These are phyloP conservation scores for Gadus chalcogrammus DNA, from an alignment of 2,113 vertebrate species.

Conservation along the genomic window DNA sequence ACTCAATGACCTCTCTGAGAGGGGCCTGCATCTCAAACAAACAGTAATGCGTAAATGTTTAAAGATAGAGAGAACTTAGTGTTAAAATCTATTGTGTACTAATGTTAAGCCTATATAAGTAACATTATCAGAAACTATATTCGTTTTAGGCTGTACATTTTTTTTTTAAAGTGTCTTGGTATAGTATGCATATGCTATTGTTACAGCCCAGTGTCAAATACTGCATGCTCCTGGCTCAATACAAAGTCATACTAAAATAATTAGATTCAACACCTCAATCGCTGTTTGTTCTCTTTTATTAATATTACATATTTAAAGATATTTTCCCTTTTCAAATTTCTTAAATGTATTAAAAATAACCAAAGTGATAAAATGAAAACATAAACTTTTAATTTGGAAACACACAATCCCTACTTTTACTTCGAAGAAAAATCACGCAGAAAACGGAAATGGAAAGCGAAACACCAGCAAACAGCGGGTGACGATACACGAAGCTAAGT, in stretches of 20 bases:
- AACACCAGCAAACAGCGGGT: not conserved
- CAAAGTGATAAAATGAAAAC: too few relatives aligned
- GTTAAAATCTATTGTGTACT: not conserved
- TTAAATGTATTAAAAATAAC: too few relatives aligned
- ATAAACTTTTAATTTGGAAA: too few relatives aligned
- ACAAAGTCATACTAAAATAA: constrained; percentile 6
- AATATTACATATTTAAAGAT: too few relatives aligned
- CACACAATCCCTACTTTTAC: too few relatives aligned
- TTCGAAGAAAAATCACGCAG: too few relatives aligned
- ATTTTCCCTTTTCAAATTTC: too few relatives aligned
- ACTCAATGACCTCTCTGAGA: not conserved
- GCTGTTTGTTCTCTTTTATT: not conserved
- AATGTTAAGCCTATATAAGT: not conserved
- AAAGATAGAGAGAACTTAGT: not conserved
- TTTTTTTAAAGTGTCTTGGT: not conserved
- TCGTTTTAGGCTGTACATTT: not conserved
- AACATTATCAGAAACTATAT: too few relatives aligned
- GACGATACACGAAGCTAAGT: constrained; percentile 22
- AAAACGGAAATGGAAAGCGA: constrained; percentile 14
- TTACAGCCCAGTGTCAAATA: constrained; percentile 50
- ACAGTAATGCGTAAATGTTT: not conserved
- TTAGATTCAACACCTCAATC: constrained; percentile 10
- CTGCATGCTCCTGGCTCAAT: constrained; percentile 41
- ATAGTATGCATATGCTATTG: constrained; percentile 7
- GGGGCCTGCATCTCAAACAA: not conserved